These are phyloP conservation scores for Oncorhynchus clarkii DNA, from an alignment of 2,113 vertebrate species.

Conservation along the genomic window DNA sequence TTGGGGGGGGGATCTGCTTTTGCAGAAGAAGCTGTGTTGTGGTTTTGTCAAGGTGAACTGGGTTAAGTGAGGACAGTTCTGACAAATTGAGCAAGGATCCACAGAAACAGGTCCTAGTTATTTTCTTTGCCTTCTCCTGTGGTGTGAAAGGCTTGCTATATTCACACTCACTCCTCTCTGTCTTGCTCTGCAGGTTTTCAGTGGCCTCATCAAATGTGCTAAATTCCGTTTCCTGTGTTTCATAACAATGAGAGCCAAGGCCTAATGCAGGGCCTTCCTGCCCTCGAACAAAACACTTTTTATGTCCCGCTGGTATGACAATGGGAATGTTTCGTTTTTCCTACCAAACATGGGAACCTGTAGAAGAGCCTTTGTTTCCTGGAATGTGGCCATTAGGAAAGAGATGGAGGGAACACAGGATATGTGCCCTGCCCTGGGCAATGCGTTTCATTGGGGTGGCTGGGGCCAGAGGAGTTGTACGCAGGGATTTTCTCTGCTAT, in stretches of 20 bases:
- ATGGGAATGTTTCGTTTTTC: slow-evolving; percentile 59
- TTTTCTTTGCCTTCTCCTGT: slow-evolving; percentile 9
- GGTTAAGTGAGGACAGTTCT: not conserved
- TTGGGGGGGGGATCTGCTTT: not conserved
- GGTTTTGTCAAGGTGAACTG: not conserved
- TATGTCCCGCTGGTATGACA: slow-evolving; percentile 47
- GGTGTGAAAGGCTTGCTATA: not conserved
- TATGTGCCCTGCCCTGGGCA: slow-evolving; percentile 40
- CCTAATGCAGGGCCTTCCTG: slow-evolving; percentile 50
- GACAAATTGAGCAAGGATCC: not conserved
- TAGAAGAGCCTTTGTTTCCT: slow-evolving; percentile 62
- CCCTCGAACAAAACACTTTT: slow-evolving; percentile 59
- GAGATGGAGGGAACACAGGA: slow-evolving; percentile 58
- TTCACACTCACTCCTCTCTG: not conserved
- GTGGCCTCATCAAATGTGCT: slow-evolving; percentile 28
- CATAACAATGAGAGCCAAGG: slow-evolving; percentile 33
- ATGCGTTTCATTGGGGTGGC: not conserved
- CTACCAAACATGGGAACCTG: slow-evolving; percentile 58
- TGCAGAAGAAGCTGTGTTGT: not conserved
- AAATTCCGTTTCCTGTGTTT: slow-evolving; percentile 51
- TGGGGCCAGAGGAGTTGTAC: slow-evolving; percentile 29
- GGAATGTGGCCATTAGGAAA: slow-evolving; percentile 63
- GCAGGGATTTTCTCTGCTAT: slow-evolving; percentile 58
- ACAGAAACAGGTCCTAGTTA: not conserved
- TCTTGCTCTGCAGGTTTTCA: slow-evolving; percentile 10